Evolutionary conservation across 2,113 vertebrate genomes (phyloP).

Genomic region (Enhydra lutris): DNA sequence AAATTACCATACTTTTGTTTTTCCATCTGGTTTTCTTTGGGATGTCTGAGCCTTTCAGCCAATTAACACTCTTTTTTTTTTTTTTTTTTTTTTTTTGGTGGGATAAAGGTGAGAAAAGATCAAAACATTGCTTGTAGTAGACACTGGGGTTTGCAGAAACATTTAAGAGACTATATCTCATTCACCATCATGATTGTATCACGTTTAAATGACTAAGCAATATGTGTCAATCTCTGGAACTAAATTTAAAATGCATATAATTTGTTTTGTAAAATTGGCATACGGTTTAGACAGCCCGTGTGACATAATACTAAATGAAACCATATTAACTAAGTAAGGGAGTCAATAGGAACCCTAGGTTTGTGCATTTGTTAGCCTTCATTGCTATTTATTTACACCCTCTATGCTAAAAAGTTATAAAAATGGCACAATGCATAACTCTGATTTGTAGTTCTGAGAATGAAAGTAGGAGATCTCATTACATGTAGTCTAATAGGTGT

Average conservation of each 20-base stretch:
- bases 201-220: neutral
- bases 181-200: neutral
- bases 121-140: neutral
- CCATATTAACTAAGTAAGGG: neutral
- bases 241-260: neutral
- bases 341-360: neutral
- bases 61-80: neutral
- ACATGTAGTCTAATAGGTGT: neutral
- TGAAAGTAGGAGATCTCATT: neutral
- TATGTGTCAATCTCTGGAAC: neutral
- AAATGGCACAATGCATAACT: neutral
- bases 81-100: neutral
- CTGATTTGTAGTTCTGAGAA: neutral
- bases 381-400: conserved; percentile 1
- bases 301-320: conserved; percentile 37
- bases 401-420: neutral
- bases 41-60: neutral
- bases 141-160: neutral
- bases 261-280: neutral
- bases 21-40: conserved; percentile 28
- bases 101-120: conserved; percentile 45
- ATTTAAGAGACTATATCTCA: neutral
- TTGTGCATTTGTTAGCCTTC: neutral
- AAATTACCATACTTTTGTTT: neutral
- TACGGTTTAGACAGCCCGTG: neutral